Evolutionary conservation across 2,797 vertebrate species (phyloP).

Genomic region (Oryzias dopingdopingensis): DNA sequence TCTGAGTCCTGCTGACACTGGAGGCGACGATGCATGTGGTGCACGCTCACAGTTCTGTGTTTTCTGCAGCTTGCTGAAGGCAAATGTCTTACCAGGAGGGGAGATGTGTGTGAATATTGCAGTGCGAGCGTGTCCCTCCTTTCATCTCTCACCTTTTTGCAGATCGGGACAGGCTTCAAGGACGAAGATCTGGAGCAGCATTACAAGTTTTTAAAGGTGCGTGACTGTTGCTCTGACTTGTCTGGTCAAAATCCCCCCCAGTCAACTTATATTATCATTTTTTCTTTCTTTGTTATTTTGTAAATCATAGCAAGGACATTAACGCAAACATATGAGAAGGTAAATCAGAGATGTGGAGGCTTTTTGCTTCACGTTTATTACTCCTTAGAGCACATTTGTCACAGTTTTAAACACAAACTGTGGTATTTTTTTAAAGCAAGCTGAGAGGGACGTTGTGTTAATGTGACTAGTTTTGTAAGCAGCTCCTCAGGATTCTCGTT

Average conservation of each 20-base stretch:
- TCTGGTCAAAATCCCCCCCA: conserved; percentile 6
- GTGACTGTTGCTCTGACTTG: conserved; percentile 1
- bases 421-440: background rate
- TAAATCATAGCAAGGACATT: background rate
- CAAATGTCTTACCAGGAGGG: conserved; percentile 44
- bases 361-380: background rate
- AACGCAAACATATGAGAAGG: background rate
- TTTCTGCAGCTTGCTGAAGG: conserved; percentile 41
- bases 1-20: conserved; percentile 57
- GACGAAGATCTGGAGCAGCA: conserved; percentile 89
- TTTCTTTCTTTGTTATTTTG: background rate
- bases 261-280: background rate
- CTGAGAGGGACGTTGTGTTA: background rate
- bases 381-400: background rate
- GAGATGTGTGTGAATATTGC: conserved; percentile 26
- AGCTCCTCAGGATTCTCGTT: conserved; percentile 4
- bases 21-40: conserved; percentile 46
- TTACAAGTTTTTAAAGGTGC: conserved; percentile 85
- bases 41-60: conserved; percentile 39
- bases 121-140: conserved; percentile 12
- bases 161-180: conserved; percentile 93
- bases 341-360: background rate
- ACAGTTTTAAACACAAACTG: no score
- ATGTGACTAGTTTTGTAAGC: conserved; percentile 9
- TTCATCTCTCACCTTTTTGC: conserved; percentile 37